Base-by-base conservation (phyloP, 2,888 invertebrate species). In the Megastigmus dorsalis region DNA sequence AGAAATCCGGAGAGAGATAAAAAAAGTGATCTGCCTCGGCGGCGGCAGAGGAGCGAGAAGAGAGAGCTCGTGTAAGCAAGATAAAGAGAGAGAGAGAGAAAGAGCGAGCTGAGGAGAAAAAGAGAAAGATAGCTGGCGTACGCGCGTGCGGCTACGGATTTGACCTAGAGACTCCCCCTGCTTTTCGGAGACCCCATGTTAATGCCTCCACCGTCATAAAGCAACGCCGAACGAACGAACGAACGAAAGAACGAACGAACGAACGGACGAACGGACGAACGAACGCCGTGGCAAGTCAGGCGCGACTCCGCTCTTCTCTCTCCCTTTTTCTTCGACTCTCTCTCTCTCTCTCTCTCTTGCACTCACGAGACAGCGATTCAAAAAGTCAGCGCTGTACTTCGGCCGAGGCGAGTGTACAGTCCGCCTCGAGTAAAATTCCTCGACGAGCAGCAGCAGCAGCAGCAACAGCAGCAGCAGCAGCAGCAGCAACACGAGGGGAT, bases 151-250 rank as follows among this genome's bases (percentile, higher is more conserved):
- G 78, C n/a, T n/a, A n/a, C 77, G 68, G 75, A 76, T 83, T 80
- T 86, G 86, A 86, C 86, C 86, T 86, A 86, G 84, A 87, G 86
- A 86, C 82, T 84, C 79, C 79, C 36, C 78, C 79, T 80, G 80
- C 78, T 83, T 83, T 84, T 82, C 80, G 81, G 82, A 78, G 81
- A 80, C 78, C 79, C n/a, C 79, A 78, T 80, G 81, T 80, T 82
- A 83, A 83, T 83, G 80, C 75, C 79, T 79, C 54, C 33, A 20
- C 30, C 41, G 52, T 59, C 57, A 60, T 69, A 67, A 67, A 57
- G 18, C 41, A 15, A 15, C 28, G 50, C 15, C 52, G 65, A 36
- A 54, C 38, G 41, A 54, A 18, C 52, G 2, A n/a, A 26, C 36
- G 36, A 18, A 15, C 30, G 15, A 1, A 6, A 38, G 38, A 2